Conservation (phyloP, 2,113 vertebrate species). For the Chloroceryle aenea region DNA sequence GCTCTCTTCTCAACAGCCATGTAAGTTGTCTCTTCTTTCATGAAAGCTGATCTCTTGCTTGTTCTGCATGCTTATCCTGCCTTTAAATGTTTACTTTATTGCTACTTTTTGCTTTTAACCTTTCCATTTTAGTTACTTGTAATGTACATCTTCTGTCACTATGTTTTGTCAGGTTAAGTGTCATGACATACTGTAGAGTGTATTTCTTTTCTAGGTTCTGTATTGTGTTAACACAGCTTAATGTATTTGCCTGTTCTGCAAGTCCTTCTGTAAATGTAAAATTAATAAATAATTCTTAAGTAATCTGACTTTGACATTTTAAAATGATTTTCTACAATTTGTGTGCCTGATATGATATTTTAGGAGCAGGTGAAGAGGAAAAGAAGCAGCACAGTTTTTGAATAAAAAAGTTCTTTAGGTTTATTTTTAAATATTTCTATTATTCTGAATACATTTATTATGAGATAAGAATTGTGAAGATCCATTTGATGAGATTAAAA, state of each 20-base stretch:
- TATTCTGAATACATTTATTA: background rate
- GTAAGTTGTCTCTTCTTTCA: constrained; percentile 86
- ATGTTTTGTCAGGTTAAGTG: constrained; percentile 57
- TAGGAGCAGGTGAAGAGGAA: background rate
- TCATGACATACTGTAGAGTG: background rate
- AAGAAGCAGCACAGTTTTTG: background rate
- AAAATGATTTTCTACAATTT: constrained; percentile 12
- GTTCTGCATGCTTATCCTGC: constrained; percentile 83
- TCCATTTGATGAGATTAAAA: background rate
- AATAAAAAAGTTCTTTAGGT: background rate
- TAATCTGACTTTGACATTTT: background rate
- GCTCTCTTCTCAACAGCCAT: constrained; percentile 90
- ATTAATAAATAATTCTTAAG: background rate
- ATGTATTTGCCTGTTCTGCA: background rate
- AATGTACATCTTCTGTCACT: constrained; percentile 56
- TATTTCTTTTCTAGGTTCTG: constrained; percentile 33
- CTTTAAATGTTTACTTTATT: constrained; percentile 80
- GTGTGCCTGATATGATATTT: background rate
- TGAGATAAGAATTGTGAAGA: background rate
- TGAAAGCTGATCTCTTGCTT: constrained; percentile 77
- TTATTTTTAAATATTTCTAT: background rate
- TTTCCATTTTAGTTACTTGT: constrained; percentile 71
- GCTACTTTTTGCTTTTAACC: constrained; percentile 73
- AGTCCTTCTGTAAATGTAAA: constrained; percentile 3
- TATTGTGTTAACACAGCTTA: background rate